Percentiles rank a stretch among this genome's conserved stretches.
These are phyloP conservation scores for Microplitis manilae DNA, from an alignment of 2,888 invertebrate species.

Conservation along the genomic window DNA sequence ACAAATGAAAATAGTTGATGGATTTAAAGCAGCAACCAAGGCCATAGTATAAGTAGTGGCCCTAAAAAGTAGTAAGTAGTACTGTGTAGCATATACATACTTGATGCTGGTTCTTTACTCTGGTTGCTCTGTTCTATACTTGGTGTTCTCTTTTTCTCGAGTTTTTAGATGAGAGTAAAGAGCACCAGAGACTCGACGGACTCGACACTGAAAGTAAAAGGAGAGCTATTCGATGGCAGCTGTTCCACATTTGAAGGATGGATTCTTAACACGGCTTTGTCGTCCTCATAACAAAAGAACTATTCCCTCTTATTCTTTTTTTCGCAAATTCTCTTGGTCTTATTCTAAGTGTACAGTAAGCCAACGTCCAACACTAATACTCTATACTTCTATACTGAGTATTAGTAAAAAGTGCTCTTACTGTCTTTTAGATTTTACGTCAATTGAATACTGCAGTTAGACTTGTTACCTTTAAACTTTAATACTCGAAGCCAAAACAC, in stretches of 20 bases:
- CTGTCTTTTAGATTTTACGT: slow-evolving; percentile 10
- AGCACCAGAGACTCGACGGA: not conserved
- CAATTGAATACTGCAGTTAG: not conserved
- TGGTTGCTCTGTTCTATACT: not conserved
- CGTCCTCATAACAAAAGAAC: slow-evolving; percentile 63
- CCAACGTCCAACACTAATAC: slow-evolving; percentile 34
- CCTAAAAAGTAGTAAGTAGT: slow-evolving; percentile 20
- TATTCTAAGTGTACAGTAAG: slow-evolving; percentile 20
- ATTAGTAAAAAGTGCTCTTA: slow-evolving; percentile 4
- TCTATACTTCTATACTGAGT: not conserved
- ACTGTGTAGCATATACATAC: slow-evolving; percentile 2
- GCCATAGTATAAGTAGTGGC: slow-evolving; percentile 8
- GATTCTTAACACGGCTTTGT: slow-evolving; percentile 70
- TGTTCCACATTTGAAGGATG: slow-evolving; percentile 71
- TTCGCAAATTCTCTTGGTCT: slow-evolving; percentile 22
- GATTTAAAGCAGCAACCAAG: slow-evolving; percentile 25
- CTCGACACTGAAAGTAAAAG: slow-evolving; percentile 57
- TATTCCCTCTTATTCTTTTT: slow-evolving; percentile 44
- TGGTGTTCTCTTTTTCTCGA: slow-evolving; percentile 10
- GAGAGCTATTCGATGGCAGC: slow-evolving; percentile 69
- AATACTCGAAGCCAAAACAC: not conserved
- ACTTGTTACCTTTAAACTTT: not conserved
- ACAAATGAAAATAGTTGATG: slow-evolving; percentile 6
- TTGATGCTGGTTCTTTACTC: slow-evolving; percentile 8
- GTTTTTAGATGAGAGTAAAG: not conserved